Percentiles rank a stretch among this genome's conserved stretches.
phyloP scores from a whole-genome alignment of 1,140 invertebrate genomes.

The Penaeus vannamei region DNA sequence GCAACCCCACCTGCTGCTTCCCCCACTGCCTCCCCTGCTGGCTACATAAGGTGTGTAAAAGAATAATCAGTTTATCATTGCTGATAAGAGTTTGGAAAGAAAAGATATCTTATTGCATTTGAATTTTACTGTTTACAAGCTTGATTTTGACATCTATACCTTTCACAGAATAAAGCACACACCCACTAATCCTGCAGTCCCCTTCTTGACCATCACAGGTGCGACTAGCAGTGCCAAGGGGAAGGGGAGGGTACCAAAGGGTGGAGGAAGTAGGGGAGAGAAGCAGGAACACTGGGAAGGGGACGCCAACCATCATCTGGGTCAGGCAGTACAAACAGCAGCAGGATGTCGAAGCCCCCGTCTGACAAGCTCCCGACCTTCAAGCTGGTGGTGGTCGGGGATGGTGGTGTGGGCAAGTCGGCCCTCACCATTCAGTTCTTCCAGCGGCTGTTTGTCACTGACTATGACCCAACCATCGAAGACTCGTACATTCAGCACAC shows the following conservation, averaged over 20 bases:
- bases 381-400: conserved; percentile 91
- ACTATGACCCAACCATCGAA: conserved; percentile 93
- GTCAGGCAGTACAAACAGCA: conserved; percentile 19
- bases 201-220: background rate
- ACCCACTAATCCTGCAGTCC: too few species aligned
- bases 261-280: conserved; percentile 10
- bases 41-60: conserved; percentile 47
- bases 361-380: conserved; percentile 88
- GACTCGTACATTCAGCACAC: conserved; percentile 93
- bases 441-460: conserved; percentile 89
- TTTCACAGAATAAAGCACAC: too few species aligned
- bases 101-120: too few species aligned
- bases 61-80: background rate
- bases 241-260: conserved; percentile 3
- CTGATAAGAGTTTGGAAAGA: too few species aligned
- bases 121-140: too few species aligned
- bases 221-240: conserved; percentile 13
- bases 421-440: conserved; percentile 93
- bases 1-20: conserved; percentile 45
- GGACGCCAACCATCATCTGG: conserved; percentile 25
- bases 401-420: conserved; percentile 90
- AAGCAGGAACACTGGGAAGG: conserved; percentile 24
- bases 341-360: conserved; percentile 79
- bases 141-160: too few species aligned
- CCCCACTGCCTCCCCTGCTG: conserved; percentile 45